Evolutionary conservation across 2,797 vertebrate species (phyloP).

Genomic region (Siniperca obscura): DNA sequence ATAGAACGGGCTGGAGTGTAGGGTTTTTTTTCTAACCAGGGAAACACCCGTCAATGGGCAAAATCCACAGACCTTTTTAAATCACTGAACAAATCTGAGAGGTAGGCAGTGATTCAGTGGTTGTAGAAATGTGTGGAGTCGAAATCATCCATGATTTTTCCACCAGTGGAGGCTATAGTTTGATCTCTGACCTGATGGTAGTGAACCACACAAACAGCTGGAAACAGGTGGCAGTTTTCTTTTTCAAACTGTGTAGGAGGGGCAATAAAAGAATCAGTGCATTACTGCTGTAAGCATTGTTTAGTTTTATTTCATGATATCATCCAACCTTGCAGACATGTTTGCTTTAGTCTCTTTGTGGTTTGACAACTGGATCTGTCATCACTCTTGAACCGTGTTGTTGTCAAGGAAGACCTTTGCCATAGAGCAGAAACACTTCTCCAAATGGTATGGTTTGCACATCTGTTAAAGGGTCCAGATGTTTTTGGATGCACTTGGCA

Average conservation of each 20-base stretch:
- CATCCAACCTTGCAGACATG: neutral
- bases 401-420: conserved; percentile 49
- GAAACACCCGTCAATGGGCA: neutral
- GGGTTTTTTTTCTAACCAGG: neutral
- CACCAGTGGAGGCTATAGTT: neutral
- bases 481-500: conserved; percentile 76
- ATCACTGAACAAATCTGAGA: neutral
- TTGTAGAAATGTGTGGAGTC: neutral
- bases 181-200: neutral
- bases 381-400: conserved; percentile 37
- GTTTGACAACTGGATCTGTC: conserved; percentile 44
- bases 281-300: neutral
- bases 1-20: no score
- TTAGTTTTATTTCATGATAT: conserved; percentile 2
- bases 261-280: neutral
- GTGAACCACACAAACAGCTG: neutral
- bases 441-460: conserved; percentile 71
- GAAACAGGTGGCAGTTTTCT: conserved; percentile 1
- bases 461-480: conserved; percentile 79
- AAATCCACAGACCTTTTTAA: neutral
- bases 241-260: neutral
- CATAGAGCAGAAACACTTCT: conserved; percentile 66
- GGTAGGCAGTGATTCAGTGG: neutral
- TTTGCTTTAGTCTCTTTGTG: conserved; percentile 10
- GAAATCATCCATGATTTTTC: neutral